Evolutionary conservation across 2,888 invertebrate genomes (phyloP), one percentile per base, ranked within the genome.

Genomic region (Serripes groenlandicus): DNA sequence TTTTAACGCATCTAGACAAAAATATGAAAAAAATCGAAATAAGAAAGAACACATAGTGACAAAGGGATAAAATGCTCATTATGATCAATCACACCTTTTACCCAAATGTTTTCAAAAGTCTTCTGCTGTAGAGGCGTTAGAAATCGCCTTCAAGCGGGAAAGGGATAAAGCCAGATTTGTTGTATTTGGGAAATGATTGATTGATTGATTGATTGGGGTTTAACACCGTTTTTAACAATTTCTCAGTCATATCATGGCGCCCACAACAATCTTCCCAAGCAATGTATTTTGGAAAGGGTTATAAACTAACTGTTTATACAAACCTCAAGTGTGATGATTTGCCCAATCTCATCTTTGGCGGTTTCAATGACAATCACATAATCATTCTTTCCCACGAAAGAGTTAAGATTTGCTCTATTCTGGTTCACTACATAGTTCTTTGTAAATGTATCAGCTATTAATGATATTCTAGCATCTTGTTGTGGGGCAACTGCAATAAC

Each of bases 261-360:
- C n/a, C n/a, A n/a, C n/a, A n/a, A n/a, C n/a, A n/a, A n/a, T n/a
- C n/a, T n/a, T n/a, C n/a, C n/a, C n/a, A n/a, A n/a, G n/a, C n/a
- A n/a, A n/a, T n/a, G n/a, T n/a, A n/a, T n/a, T n/a, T n/a, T n/a
- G n/a, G n/a, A n/a, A n/a, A n/a, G n/a, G n/a, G n/a, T n/a, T n/a
- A n/a, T n/a, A n/a, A n/a, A n/a, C n/a, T n/a, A n/a, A n/a, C n/a
- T n/a, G n/a, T n/a, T n/a, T n/a, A n/a, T 21, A 49, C 7, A 1
- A 21, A 49, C 92, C 89, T 90, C 81, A 15, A 91, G 56, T 3
- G 91, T 90, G 21, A 92, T 88, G 60, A 90, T 87, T 71, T 87
- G 79, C 26, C 74, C 78, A 4, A 70, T 37, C 49, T 64, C 52
- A 18, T 71, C 80, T 1, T 54, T 54, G 9, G 85, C 58, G 11